Evolutionary conservation across 2,888 invertebrate species (phyloP).

Genomic region (Mayetiola destructor): DNA sequence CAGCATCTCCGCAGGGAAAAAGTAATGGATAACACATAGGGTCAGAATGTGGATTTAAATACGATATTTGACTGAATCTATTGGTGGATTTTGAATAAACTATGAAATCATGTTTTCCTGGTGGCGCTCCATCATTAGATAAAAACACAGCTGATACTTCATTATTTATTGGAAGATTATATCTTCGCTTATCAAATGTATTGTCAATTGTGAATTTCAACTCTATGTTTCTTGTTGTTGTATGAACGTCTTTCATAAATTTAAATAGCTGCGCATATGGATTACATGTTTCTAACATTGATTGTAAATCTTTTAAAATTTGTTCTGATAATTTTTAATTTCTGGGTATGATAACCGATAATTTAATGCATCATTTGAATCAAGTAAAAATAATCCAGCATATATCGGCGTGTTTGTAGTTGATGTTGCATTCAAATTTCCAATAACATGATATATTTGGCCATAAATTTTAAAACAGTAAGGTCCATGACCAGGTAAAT

Average conservation of each 20-base stretch:
- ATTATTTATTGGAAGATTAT: not conserved
- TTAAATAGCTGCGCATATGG: not conserved
- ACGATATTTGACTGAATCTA: not conserved
- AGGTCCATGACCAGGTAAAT: not conserved
- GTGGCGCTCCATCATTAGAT: not conserved
- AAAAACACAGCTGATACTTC: not conserved
- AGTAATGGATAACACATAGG: not conserved
- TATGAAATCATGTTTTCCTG: not conserved
- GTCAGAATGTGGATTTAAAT: not conserved
- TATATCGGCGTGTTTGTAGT: not conserved
- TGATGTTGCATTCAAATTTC: not conserved
- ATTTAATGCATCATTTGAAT: not conserved
- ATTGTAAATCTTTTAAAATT: not conserved
- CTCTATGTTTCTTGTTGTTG: too few relatives aligned
- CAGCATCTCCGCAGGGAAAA: not conserved
- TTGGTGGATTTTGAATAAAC: not conserved
- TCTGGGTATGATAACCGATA: not conserved
- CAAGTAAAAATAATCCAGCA: not conserved
- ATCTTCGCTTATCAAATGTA: too few relatives aligned
- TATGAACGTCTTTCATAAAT: not conserved
- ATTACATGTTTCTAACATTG: not conserved
- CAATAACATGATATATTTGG: not conserved
- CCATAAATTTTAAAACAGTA: not conserved
- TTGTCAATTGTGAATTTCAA: too few relatives aligned
- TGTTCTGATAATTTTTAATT: not conserved